Evolutionary conservation across 1,140 invertebrate species (phyloP).

Genomic region (Atta colombica): DNA sequence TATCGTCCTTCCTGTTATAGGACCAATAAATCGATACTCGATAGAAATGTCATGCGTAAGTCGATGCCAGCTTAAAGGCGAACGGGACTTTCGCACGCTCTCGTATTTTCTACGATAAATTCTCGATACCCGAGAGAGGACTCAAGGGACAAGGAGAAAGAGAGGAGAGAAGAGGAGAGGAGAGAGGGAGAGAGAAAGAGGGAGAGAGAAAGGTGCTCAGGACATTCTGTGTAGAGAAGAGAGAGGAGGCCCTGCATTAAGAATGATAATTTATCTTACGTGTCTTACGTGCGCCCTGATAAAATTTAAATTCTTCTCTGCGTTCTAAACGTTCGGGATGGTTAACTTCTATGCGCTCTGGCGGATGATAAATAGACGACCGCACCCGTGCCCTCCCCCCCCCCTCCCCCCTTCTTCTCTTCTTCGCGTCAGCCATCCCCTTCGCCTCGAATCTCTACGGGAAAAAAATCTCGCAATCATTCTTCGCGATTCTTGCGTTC

Average conservation of each 20-base stretch:
- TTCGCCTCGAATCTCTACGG: constrained; percentile 45
- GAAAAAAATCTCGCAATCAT: constrained; percentile 63
- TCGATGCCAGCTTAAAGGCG: constrained; percentile 62
- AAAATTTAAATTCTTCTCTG: constrained; percentile 63
- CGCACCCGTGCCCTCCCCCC: neutral
- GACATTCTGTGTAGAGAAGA: constrained; percentile 8
- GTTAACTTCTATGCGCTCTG: constrained; percentile 64
- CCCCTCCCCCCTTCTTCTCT: neutral
- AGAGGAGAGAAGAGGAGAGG: neutral
- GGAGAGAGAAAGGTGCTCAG: neutral
- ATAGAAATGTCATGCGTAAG: constrained; percentile 64
- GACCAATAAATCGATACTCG: constrained; percentile 59
- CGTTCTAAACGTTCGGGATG: constrained; percentile 65
- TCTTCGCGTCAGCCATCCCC: neutral
- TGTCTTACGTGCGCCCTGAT: constrained; percentile 62
- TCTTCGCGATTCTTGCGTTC: constrained; percentile 56
- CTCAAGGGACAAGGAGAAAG: neutral
- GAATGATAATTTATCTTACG: constrained; percentile 66
- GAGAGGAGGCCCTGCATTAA: constrained; percentile 48
- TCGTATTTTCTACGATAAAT: constrained; percentile 55
- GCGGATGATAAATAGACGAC: constrained; percentile 64
- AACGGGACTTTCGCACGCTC: constrained; percentile 48
- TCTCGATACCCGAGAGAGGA: constrained; percentile 44
- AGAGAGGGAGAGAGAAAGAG: neutral
- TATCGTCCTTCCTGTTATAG: constrained; percentile 41